A percentile compares a stretch with the other conserved stretches of the same genome.
Conservation (phyloP, 2,113 vertebrate species). For the Typhlomys cinereus region DNA sequence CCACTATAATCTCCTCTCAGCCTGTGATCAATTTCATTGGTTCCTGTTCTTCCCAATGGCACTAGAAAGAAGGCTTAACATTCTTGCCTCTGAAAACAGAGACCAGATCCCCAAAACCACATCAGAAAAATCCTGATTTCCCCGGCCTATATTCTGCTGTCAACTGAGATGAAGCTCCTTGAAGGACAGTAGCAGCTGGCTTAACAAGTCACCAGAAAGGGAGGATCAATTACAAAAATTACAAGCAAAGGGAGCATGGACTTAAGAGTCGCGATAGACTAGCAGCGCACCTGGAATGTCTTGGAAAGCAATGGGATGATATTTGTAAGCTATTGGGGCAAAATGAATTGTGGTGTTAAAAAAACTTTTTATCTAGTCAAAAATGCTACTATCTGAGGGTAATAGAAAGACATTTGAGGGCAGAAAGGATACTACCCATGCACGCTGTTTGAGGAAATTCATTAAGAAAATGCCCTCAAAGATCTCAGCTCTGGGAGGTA, state of each 20-base stretch:
- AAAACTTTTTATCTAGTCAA: background rate
- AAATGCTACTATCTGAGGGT: background rate
- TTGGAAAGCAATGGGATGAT: background rate
- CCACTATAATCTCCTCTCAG: too few species aligned
- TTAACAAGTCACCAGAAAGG: background rate
- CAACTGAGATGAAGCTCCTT: background rate
- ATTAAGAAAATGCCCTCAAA: slow-evolving; percentile 26
- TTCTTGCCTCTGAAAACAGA: background rate
- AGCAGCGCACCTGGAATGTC: background rate
- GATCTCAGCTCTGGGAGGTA: background rate
- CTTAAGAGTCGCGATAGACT: background rate
- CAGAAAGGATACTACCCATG: background rate
- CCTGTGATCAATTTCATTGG: too few species aligned
- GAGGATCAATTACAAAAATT: background rate
- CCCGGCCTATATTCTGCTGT: background rate
- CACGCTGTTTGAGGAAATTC: background rate
- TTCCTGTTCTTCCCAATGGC: too few species aligned
- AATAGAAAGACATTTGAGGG: background rate
- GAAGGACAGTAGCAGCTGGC: background rate
- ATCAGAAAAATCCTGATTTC: background rate
- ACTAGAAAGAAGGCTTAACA: background rate
- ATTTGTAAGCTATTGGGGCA: background rate
- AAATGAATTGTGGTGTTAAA: background rate
- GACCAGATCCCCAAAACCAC: background rate
- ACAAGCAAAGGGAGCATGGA: background rate